A percentile compares a stretch with the other conserved stretches of the same genome.
Conservation (phyloP, 1,140 invertebrate genomes). For the Paraescarpia echinospica region DNA sequence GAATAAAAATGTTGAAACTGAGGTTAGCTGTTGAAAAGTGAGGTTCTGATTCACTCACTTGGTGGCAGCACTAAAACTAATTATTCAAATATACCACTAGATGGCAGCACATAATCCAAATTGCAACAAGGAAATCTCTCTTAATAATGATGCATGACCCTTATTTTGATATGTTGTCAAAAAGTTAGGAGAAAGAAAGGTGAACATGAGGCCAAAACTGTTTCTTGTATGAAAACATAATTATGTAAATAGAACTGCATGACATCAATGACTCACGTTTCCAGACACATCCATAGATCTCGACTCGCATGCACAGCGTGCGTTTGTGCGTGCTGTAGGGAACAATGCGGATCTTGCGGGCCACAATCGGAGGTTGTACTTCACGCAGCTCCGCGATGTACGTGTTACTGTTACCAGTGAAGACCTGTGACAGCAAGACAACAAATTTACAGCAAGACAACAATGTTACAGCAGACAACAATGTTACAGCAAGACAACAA, state of each 20-base stretch:
- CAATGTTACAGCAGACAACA: too few species aligned
- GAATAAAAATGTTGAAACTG: too few species aligned
- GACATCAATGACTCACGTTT: slow-evolving; percentile 37
- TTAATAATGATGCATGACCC: too few species aligned
- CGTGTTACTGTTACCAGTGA: slow-evolving; percentile 50
- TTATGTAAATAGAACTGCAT: not conserved
- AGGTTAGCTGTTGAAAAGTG: too few species aligned
- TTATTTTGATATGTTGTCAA: too few species aligned
- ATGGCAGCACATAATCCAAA: not conserved
- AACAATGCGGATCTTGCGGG: slow-evolving; percentile 51
- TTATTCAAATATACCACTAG: not conserved
- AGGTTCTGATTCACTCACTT: not conserved
- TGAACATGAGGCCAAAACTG: too few species aligned
- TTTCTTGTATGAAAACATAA: not conserved
- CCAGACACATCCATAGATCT: slow-evolving; percentile 54
- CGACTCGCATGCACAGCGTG: slow-evolving; percentile 54
- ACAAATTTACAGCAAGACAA: not conserved
- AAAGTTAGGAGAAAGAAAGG: too few species aligned
- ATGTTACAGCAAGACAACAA: too few species aligned
- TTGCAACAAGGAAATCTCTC: too few species aligned
- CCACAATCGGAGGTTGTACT: slow-evolving; percentile 54
- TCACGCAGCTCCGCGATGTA: slow-evolving; percentile 49
- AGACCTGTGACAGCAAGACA: slow-evolving; percentile 44
- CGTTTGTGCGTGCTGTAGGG: slow-evolving; percentile 45
- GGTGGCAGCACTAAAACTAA: not conserved